Conservation (phyloP, 2,113 vertebrate species). For the Chunga burmeisteri region DNA sequence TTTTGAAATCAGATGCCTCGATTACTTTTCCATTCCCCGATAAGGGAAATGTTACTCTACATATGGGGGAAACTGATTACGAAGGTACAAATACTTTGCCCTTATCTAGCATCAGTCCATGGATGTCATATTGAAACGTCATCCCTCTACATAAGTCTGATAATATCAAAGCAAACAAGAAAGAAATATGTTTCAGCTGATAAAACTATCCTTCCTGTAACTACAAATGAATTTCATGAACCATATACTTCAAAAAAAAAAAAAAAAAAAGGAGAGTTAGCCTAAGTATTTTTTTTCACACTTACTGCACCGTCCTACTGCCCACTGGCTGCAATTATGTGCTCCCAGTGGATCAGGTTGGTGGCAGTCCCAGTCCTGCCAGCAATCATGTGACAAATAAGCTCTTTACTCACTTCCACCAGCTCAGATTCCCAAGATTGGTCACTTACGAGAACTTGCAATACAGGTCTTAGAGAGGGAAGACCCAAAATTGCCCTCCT, state of each 20-base stretch:
- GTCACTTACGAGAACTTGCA: background rate
- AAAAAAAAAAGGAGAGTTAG: background rate
- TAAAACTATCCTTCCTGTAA: background rate
- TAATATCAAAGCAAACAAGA: constrained; percentile 47
- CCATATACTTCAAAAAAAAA: background rate
- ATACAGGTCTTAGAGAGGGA: background rate
- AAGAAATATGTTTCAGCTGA: constrained; percentile 30
- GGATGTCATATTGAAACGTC: constrained; percentile 10
- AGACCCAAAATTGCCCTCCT: background rate
- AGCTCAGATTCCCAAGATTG: background rate
- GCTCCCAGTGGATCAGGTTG: background rate
- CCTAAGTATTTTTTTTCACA: background rate
- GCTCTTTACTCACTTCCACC: background rate
- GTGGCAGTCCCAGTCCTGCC: background rate
- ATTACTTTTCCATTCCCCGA: background rate
- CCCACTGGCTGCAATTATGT: background rate
- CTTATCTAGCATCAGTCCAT: constrained; percentile 23
- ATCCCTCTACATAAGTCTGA: background rate
- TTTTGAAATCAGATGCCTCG: constrained; percentile 41
- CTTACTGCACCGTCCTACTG: background rate
- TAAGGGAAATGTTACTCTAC: constrained; percentile 39
- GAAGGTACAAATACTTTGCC: constrained; percentile 8
- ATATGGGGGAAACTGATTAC: constrained; percentile 2
- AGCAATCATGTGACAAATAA: background rate
- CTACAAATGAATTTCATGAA: background rate